A percentile compares a stretch with the other conserved stretches of the same genome.
phyloP scores from a whole-genome alignment of 2,888 invertebrate genomes.

The Tetranychus piercei region DNA sequence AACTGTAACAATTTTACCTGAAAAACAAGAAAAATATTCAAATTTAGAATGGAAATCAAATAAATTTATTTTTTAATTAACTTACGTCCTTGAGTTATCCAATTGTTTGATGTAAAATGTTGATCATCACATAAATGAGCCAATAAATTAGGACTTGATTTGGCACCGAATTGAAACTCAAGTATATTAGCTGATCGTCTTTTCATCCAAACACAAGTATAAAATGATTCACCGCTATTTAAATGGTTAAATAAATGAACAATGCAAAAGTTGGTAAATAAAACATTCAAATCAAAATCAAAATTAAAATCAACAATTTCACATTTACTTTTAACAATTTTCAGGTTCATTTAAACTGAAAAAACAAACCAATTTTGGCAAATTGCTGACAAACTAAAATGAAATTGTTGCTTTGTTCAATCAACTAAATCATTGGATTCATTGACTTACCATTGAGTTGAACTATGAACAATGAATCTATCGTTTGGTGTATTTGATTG shows the following conservation, averaged over 20 bases:
- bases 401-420: neutral
- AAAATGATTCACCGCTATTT: conserved; percentile 41
- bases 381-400: too few relatives aligned
- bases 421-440: neutral
- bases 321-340: too few relatives aligned
- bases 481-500: conserved; percentile 33
- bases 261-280: neutral
- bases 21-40: neutral
- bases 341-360: too few relatives aligned
- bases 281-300: neutral
- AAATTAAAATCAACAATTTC: too few relatives aligned
- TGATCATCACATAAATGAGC: conserved; percentile 36
- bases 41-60: neutral
- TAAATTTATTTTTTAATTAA: conserved; percentile 24
- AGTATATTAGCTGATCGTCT: conserved; percentile 43
- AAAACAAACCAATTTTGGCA: too few relatives aligned
- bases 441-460: conserved; percentile 39
- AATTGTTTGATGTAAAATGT: conserved; percentile 39
- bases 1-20: conserved; percentile 23
- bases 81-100: conserved; percentile 47
- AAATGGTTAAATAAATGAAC: neutral
- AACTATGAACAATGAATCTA: conserved; percentile 38
- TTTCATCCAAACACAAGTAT: conserved; percentile 43
- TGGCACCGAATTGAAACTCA: conserved; percentile 40
- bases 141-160: conserved; percentile 30